phyloP scores from a whole-genome alignment of 92 coral and sea anemone genomes.

The Paragorgia papillata region DNA sequence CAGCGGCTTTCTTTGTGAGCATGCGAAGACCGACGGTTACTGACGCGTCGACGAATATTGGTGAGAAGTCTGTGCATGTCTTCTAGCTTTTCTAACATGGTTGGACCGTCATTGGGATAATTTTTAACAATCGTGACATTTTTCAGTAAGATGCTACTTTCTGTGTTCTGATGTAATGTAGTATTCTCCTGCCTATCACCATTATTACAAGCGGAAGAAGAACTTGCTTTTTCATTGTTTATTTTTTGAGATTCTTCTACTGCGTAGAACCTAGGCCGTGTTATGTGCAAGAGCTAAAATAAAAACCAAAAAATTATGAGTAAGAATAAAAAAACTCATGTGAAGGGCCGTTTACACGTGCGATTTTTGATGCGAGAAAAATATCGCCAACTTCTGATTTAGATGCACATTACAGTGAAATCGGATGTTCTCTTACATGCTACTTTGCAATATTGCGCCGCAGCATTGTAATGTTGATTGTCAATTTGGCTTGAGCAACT shows the following conservation, averaged over 20 bases:
- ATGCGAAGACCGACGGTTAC: background rate
- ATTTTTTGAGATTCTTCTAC: background rate
- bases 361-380: no score
- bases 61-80: conserved; percentile 37
- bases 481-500: no score
- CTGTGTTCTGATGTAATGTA: background rate
- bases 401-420: no score
- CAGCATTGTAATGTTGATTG: no score
- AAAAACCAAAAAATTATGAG: no score
- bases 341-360: no score
- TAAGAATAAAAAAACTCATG: no score
- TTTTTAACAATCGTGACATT: conserved; percentile 24
- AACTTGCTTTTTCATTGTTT: background rate
- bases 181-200: background rate
- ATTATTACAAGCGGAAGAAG: background rate
- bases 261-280: conserved; percentile 31
- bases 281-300: conserved; percentile 12
- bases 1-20: background rate
- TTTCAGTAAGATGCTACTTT: background rate
- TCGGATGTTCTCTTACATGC: no score
- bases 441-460: no score
- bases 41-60: conserved; percentile 24
- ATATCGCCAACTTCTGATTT: no score
- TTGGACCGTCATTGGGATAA: conserved; percentile 12
- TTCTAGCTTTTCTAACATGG: conserved; percentile 34